Percentiles rank a stretch among this genome's conserved stretches.
Evolutionary conservation across 2,113 vertebrate genomes (phyloP).

Genomic region (zebrafish (Danio rerio)): GRCz12tu NC_133180.1:19586001-19586500

Average conservation of each 20-base stretch:
- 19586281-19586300: slow-evolving; percentile 95
- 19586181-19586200: background rate
- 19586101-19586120: slow-evolving; percentile 40
- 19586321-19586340: slow-evolving; percentile 91
- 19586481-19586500: background rate
- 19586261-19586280: slow-evolving; percentile 88
- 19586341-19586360: slow-evolving; percentile 99
- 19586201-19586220: slow-evolving; percentile 1
- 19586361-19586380: slow-evolving; percentile 70
- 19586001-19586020: slow-evolving; percentile 27
- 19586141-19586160: slow-evolving; percentile 15
- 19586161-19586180: background rate
- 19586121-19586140: slow-evolving; percentile 17
- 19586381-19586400: too few species aligned
- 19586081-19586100: slow-evolving; percentile 18
- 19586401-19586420: background rate
- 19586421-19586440: background rate
- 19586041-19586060: background rate
- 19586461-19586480: background rate
- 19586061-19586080: slow-evolving; percentile 27
- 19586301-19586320: slow-evolving; percentile 88
- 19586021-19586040: slow-evolving; percentile 8
- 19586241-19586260: slow-evolving; percentile 92
- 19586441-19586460: slow-evolving; percentile 4
- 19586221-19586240: slow-evolving; percentile 81